Percentiles rank a stretch among this genome's conserved stretches.
Evolutionary conservation across 2,113 vertebrate genomes (phyloP).

Genomic region (Pungitius pungitius): DNA sequence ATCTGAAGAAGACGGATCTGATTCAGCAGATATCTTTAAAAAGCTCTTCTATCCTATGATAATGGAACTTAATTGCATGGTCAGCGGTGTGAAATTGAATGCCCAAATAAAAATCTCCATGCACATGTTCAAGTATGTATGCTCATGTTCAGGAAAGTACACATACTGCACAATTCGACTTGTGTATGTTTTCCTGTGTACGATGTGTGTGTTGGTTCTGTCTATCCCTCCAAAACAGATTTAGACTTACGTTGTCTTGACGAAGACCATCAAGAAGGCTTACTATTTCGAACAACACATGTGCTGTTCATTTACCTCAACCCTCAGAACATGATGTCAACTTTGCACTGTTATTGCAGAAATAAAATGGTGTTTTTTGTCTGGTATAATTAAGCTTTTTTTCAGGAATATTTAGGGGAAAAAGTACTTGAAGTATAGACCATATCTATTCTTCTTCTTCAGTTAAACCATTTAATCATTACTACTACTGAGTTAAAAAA

Average conservation of each 20-base stretch:
- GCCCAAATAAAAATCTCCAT: constrained; percentile 63
- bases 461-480: too few relatives aligned
- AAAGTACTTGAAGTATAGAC: too few relatives aligned
- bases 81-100: constrained; percentile 71
- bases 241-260: background rate
- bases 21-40: constrained; percentile 77
- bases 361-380: too few relatives aligned
- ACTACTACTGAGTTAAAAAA: too few relatives aligned
- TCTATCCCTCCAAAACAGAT: background rate
- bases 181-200: background rate
- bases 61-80: constrained; percentile 74
- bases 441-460: too few relatives aligned
- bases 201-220: background rate
- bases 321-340: background rate
- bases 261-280: background rate
- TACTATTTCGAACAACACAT: background rate
- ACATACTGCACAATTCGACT: background rate
- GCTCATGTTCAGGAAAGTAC: background rate
- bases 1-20: constrained; percentile 73
- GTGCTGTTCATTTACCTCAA: background rate
- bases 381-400: too few relatives aligned
- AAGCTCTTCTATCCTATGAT: constrained; percentile 70
- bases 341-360: too few relatives aligned
- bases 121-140: background rate
- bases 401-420: too few relatives aligned